These are phyloP conservation scores for Hemicrepidius hirtus DNA, from an alignment of 2,888 invertebrate genomes.

Conservation along the genomic window DNA sequence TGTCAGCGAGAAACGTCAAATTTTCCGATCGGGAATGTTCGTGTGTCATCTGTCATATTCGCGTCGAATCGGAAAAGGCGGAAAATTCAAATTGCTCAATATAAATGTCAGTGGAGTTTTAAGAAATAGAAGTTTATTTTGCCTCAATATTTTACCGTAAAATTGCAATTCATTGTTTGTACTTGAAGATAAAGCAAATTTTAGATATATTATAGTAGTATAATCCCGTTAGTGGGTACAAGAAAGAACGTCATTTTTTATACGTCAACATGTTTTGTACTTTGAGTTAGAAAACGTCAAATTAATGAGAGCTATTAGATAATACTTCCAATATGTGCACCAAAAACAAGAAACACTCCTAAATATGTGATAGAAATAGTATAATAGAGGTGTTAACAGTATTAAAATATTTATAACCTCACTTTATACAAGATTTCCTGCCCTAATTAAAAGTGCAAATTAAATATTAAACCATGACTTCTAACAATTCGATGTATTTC, in stretches of 20 bases:
- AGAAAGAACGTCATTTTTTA: neutral
- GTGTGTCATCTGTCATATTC: too few species aligned
- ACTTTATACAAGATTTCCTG: neutral
- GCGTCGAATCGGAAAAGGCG: too few species aligned
- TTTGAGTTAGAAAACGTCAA: conserved; percentile 16
- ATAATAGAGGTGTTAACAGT: neutral
- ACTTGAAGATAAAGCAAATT: too few species aligned
- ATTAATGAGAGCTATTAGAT: neutral
- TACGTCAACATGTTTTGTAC: conserved; percentile 18
- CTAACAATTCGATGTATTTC: conserved; percentile 55
- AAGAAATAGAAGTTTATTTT: too few species aligned
- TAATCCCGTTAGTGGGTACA: neutral
- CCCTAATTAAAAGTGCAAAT: neutral
- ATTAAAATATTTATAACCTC: conserved; percentile 9
- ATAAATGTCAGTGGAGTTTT: too few species aligned
- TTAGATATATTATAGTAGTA: neutral
- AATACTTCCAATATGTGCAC: conserved; percentile 8
- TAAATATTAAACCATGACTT: conserved; percentile 38
- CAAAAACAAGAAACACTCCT: neutral
- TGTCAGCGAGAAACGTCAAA: too few species aligned
- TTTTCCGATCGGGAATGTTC: too few species aligned
- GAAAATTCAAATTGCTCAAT: too few species aligned
- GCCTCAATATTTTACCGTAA: too few species aligned
- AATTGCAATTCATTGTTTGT: too few species aligned
- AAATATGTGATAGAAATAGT: neutral